Evolutionary conservation across 2,797 vertebrate genomes (phyloP).

Genomic region (Anguilla obscura): DNA sequence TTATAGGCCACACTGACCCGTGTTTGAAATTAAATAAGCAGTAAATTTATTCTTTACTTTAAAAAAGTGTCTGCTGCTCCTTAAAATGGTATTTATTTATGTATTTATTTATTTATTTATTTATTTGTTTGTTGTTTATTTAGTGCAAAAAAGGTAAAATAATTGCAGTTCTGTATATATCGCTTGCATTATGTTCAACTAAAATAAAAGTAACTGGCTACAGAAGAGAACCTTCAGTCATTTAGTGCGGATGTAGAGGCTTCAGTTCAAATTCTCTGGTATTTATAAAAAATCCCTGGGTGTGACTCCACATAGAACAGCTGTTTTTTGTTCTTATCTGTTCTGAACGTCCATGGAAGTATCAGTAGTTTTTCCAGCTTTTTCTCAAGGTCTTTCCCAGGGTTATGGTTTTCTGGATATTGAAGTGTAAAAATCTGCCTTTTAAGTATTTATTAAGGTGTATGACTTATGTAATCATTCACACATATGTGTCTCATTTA

Average conservation of each 20-base stretch:
- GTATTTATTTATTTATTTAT: background rate
- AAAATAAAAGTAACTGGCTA: background rate
- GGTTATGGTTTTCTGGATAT: background rate
- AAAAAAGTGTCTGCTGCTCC: background rate
- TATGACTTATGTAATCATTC: constrained; percentile 15
- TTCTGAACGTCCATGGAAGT: background rate
- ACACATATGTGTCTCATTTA: constrained; percentile 13
- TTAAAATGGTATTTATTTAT: background rate
- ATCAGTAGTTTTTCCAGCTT: background rate
- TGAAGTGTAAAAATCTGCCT: background rate
- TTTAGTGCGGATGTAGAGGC: background rate
- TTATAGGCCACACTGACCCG: background rate
- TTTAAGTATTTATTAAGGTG: constrained; percentile 13
- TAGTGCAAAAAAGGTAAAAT: background rate
- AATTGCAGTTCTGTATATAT: background rate
- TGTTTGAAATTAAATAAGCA: background rate
- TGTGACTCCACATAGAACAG: background rate
- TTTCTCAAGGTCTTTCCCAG: background rate
- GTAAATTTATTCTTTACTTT: background rate
- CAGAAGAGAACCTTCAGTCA: background rate
- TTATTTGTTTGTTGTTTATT: background rate
- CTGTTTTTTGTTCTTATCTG: constrained; percentile 3
- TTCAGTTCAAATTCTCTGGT: background rate
- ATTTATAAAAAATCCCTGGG: background rate
- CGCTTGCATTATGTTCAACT: background rate